A percentile compares a stretch with the other conserved stretches of the same genome.
These are phyloP conservation scores for Recurvirostra avosetta DNA, from an alignment of 2,113 vertebrate genomes.

Conservation along the genomic window DNA sequence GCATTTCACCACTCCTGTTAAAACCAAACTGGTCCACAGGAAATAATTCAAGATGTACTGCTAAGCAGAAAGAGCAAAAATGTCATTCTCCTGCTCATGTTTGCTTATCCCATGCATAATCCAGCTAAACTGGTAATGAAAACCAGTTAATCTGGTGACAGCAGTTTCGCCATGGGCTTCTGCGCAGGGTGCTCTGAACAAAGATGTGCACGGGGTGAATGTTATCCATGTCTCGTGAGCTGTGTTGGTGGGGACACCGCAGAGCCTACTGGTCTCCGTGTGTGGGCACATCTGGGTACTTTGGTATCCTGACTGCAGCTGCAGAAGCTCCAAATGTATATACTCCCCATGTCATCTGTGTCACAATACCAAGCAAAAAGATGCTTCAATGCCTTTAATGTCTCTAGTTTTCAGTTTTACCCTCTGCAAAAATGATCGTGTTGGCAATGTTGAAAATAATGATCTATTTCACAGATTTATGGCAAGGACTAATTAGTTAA, in stretches of 20 bases:
- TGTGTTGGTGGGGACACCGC: fast-evolving
- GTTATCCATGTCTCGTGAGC: background rate
- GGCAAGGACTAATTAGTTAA: background rate
- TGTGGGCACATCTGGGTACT: background rate
- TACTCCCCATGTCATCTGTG: background rate
- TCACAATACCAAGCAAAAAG: background rate
- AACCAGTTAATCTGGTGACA: background rate
- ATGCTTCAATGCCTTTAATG: background rate
- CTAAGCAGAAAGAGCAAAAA: background rate
- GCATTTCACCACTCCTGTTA: background rate
- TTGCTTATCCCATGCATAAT: background rate
- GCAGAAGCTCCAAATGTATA: background rate
- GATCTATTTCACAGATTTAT: background rate
- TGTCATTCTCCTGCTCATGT: background rate
- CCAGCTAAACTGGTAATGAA: background rate
- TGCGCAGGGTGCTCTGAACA: background rate
- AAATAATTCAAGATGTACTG: background rate
- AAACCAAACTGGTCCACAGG: background rate
- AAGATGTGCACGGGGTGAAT: background rate
- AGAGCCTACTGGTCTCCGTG: background rate
- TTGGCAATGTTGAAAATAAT: background rate
- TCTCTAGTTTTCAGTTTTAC: background rate
- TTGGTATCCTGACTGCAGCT: background rate
- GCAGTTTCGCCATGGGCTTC: background rate
- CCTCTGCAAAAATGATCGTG: background rate